phyloP scores from a whole-genome alignment of 2,888 invertebrate species.

The Melipona beecheii region DNA sequence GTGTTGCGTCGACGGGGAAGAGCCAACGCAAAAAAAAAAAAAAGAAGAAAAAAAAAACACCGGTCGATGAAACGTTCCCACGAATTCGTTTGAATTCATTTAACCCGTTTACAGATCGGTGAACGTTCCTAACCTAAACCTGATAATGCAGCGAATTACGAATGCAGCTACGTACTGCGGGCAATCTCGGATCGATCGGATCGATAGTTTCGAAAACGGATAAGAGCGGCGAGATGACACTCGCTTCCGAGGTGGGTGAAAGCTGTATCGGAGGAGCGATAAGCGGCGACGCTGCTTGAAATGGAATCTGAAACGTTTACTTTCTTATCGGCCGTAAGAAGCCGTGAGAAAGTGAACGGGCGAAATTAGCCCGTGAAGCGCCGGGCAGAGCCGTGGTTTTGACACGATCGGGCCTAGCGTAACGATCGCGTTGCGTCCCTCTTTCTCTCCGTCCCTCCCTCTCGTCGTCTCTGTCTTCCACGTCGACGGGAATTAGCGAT shows the following conservation, averaged over 20 bases:
- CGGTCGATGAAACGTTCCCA: neutral
- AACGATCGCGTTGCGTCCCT: conserved; percentile 45
- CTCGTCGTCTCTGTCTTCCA: neutral
- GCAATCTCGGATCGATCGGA: conserved; percentile 29
- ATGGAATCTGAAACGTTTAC: conserved; percentile 42
- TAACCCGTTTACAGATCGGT: neutral
- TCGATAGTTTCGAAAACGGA: conserved; percentile 6
- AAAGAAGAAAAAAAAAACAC: neutral
- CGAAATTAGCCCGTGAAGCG: conserved; percentile 49
- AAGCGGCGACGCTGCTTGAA: conserved; percentile 48
- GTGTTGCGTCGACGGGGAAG: neutral
- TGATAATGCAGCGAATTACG: conserved; percentile 11
- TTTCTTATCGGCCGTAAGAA: conserved; percentile 60
- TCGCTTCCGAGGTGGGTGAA: conserved; percentile 31
- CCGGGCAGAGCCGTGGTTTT: conserved; percentile 10
- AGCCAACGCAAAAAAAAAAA: neutral
- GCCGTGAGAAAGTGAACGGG: conserved; percentile 58
- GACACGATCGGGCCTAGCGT: conserved; percentile 53
- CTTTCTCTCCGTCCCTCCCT: neutral
- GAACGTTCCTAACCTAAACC: neutral
- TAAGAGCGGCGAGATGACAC: conserved; percentile 25
- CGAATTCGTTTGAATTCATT: neutral
- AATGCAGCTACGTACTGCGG: neutral
- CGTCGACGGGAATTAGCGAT: conserved; percentile 72
- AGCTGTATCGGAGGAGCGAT: conserved; percentile 59